A percentile compares a stretch with the other conserved stretches of the same genome.
These are phyloP conservation scores for Echeneis naucrates DNA, from an alignment of 2,797 vertebrate species.

Conservation along the genomic window DNA sequence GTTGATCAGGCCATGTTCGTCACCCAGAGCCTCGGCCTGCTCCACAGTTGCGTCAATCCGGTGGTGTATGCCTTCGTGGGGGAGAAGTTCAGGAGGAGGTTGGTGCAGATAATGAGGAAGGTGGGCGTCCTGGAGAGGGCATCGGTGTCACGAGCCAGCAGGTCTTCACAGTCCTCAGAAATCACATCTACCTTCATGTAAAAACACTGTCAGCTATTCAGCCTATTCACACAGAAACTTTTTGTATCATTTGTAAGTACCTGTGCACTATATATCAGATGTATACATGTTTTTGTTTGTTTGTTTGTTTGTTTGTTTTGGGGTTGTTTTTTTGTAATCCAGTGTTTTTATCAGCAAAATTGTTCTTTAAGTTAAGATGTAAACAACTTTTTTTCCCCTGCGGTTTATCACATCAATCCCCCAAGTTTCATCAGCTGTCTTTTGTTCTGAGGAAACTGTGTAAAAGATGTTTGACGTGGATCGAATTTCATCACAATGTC, in stretches of 20 bases:
- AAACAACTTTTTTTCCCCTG: neutral
- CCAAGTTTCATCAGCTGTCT: neutral
- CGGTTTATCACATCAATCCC: neutral
- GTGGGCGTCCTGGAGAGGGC: conserved; percentile 32
- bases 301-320: no score
- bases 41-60: conserved; percentile 83
- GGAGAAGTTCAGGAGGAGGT: conserved; percentile 74
- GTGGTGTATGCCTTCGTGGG: conserved; percentile 83
- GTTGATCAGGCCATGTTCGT: conserved; percentile 75
- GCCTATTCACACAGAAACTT: neutral
- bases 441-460: neutral
- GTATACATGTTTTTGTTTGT: neutral
- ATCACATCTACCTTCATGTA: conserved; percentile 74
- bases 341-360: accelerated
- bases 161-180: conserved; percentile 76
- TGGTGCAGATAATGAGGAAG: conserved; percentile 60
- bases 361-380: neutral
- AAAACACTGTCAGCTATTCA: conserved; percentile 13
- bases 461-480: conserved; percentile 10
- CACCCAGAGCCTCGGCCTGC: conserved; percentile 79
- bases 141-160: conserved; percentile 47
- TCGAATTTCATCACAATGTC: conserved; percentile 15
- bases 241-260: neutral
- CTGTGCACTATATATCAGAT: neutral
- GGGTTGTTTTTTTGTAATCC: no score